Conservation (phyloP, 2,888 invertebrate species). For the Zeuzera pyrina region DNA sequence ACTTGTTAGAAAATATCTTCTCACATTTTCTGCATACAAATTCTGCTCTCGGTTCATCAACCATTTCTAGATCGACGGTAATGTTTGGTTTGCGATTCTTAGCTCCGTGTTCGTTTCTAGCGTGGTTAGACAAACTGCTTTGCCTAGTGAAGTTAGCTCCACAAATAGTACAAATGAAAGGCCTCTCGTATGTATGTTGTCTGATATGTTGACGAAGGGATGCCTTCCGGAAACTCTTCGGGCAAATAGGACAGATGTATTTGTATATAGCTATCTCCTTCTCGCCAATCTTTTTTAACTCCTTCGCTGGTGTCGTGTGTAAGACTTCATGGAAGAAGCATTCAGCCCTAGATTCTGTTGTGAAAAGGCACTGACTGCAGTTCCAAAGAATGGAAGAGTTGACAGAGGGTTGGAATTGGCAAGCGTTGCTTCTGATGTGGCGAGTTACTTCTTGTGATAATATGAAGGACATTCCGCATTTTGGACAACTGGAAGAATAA, state of each 20-base stretch:
- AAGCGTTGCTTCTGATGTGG: slow-evolving; percentile 77
- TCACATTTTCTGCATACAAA: slow-evolving; percentile 34
- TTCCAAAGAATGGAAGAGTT: slow-evolving; percentile 52
- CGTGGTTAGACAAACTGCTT: slow-evolving; percentile 77
- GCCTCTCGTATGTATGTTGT: slow-evolving; percentile 82
- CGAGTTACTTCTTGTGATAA: slow-evolving; percentile 82
- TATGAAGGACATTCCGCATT: slow-evolving; percentile 79
- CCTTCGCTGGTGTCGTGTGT: slow-evolving; percentile 65
- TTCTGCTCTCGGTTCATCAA: slow-evolving; percentile 12
- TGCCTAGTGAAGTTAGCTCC: slow-evolving; percentile 76
- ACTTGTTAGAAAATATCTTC: slow-evolving; percentile 38
- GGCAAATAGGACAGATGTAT: slow-evolving; percentile 79
- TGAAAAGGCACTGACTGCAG: slow-evolving; percentile 76
- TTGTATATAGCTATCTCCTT: slow-evolving; percentile 46
- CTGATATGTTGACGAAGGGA: slow-evolving; percentile 80
- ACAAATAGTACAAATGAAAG: slow-evolving; percentile 78
- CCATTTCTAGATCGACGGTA: slow-evolving; percentile 17
- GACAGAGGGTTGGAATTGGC: slow-evolving; percentile 44
- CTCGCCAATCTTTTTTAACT: slow-evolving; percentile 28
- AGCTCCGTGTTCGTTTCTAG: slow-evolving; percentile 60
- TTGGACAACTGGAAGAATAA: slow-evolving; percentile 74
- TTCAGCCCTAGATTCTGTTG: slow-evolving; percentile 78
- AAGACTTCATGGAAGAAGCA: slow-evolving; percentile 81
- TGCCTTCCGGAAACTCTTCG: slow-evolving; percentile 75
- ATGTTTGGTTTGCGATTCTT: slow-evolving; percentile 18